Percentiles rank a stretch among this genome's conserved stretches.
Conservation (phyloP, 1,140 invertebrate genomes). For the Oncopodura yosiiana region DNA sequence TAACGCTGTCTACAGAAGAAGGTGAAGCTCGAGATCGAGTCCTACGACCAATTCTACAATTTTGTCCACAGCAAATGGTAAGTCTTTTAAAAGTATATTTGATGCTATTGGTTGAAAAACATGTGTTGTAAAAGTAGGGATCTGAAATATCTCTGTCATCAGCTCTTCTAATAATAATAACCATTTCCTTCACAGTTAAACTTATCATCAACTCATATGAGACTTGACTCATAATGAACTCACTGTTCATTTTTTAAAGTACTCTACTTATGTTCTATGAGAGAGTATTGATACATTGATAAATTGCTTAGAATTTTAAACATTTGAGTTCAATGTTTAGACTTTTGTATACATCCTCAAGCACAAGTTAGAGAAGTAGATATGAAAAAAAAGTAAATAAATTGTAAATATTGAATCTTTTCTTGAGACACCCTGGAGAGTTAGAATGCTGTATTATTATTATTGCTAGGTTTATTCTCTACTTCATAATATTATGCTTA, state of each 20-base stretch:
- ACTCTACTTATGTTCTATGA: neutral
- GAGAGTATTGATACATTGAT: neutral
- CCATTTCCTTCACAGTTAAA: too few relatives aligned
- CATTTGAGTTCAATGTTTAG: too few relatives aligned
- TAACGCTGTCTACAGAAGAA: conserved; percentile 10
- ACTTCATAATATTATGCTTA: neutral
- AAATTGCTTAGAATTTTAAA: neutral
- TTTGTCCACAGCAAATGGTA: conserved; percentile 12
- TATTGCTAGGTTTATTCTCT: neutral
- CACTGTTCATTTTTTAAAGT: neutral
- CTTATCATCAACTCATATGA: too few relatives aligned
- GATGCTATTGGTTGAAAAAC: too few relatives aligned
- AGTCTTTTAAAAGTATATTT: neutral
- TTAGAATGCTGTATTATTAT: neutral
- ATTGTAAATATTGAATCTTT: conserved; percentile 10
- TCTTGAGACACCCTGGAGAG: conserved; percentile 7
- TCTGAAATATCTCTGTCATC: too few relatives aligned
- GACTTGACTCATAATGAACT: neutral
- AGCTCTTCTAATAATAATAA: too few relatives aligned
- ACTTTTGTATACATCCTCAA: too few relatives aligned
- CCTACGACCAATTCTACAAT: neutral
- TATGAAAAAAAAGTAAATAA: conserved; percentile 11
- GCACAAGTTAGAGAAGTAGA: too few relatives aligned
- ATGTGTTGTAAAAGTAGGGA: too few relatives aligned
- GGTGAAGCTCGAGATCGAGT: conserved; percentile 8